Conservation (phyloP, 2,797 vertebrate species). For the Argentina silus region DNA sequence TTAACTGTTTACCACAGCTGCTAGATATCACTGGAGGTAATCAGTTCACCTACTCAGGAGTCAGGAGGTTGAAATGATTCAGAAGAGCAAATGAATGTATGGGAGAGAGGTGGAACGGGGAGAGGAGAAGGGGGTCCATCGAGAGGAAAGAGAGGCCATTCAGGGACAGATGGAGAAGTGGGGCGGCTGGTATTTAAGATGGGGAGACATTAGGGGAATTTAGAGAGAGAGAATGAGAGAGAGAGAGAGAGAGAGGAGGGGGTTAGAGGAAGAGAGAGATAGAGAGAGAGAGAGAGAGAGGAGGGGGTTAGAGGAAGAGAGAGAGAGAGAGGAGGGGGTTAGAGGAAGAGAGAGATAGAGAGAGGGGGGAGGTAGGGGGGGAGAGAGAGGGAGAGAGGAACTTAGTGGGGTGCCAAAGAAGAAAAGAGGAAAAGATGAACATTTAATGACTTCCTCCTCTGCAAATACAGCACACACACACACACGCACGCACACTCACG, state of each 20-base stretch:
- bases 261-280: conserved; percentile 1
- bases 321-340: neutral
- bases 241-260: neutral
- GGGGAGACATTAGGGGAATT: neutral
- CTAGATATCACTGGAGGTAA: too few relatives aligned
- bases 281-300: neutral
- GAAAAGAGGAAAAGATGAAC: too few relatives aligned
- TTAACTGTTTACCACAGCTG: too few relatives aligned
- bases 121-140: neutral
- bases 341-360: neutral
- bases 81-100: neutral
- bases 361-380: conserved; percentile 8
- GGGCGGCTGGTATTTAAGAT: neutral
- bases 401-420: too few relatives aligned
- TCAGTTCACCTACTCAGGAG: too few relatives aligned
- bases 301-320: neutral
- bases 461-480: neutral
- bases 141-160: too few relatives aligned
- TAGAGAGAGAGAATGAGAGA: neutral
- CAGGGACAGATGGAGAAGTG: too few relatives aligned
- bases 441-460: neutral
- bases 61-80: too few relatives aligned
- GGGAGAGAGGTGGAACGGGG: neutral
- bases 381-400: conserved; percentile 3
- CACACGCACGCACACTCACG: neutral